phyloP scores from a whole-genome alignment of 2,888 invertebrate genomes.

The Nephrocerus scutellatus region DNA sequence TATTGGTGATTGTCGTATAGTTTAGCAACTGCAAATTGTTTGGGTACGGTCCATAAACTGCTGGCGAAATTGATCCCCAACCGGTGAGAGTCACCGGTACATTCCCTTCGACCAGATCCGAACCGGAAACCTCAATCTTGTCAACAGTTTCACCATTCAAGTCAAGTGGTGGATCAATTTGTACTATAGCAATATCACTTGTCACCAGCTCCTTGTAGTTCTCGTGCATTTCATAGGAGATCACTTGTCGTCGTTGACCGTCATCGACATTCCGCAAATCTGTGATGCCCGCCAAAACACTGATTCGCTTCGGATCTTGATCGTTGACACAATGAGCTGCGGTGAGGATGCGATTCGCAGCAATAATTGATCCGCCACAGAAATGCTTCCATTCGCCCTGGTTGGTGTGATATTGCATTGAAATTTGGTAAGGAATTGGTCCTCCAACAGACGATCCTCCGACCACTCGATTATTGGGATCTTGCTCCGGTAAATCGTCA shows the following conservation, averaged over 20 bases:
- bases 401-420: slow-evolving; percentile 34
- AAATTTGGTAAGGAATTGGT: slow-evolving; percentile 41
- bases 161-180: slow-evolving; percentile 35
- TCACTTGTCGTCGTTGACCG: slow-evolving; percentile 34
- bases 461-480: no score
- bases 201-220: slow-evolving; percentile 38
- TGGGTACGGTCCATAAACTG: slow-evolving; percentile 32
- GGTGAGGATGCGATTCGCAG: slow-evolving; percentile 40
- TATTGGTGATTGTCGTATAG: slow-evolving; percentile 39
- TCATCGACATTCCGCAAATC: slow-evolving; percentile 32
- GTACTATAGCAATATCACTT: slow-evolving; percentile 43
- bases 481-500: no score
- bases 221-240: slow-evolving; percentile 38
- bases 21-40: slow-evolving; percentile 35
- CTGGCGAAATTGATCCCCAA: slow-evolving; percentile 43
- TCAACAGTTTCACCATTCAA: slow-evolving; percentile 39
- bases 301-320: slow-evolving; percentile 34
- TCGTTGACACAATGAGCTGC: slow-evolving; percentile 45
- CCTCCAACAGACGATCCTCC: no score
- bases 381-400: slow-evolving; percentile 37
- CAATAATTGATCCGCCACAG: slow-evolving; percentile 43
- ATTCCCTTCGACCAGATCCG: slow-evolving; percentile 32
- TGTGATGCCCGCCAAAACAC: slow-evolving; percentile 34
- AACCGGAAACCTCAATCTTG: slow-evolving; percentile 43
- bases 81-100: slow-evolving; percentile 37